These are phyloP conservation scores for Eira barbara DNA, from an alignment of 2,113 vertebrate species.

Conservation along the genomic window DNA sequence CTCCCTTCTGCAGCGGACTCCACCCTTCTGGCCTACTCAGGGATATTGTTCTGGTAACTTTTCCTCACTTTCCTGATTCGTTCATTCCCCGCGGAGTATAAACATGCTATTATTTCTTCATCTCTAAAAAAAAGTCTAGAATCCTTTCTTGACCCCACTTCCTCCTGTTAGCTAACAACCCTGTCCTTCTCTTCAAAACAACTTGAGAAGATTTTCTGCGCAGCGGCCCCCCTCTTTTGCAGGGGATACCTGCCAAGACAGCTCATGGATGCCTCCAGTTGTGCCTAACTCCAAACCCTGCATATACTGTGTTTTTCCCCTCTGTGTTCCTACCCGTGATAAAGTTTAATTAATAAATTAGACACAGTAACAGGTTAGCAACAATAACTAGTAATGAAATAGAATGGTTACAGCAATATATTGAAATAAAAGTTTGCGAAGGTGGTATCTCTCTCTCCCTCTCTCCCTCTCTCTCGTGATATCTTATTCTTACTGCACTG, in stretches of 20 bases:
- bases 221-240: neutral
- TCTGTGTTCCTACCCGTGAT: neutral
- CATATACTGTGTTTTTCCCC: neutral
- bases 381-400: neutral
- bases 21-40: neutral
- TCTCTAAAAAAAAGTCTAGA: neutral
- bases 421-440: neutral
- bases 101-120: neutral
- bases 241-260: neutral
- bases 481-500: neutral
- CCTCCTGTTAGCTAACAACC: neutral
- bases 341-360: neutral
- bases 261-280: neutral
- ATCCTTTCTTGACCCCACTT: neutral
- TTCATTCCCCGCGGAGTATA: neutral
- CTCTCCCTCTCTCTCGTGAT: neutral
- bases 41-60: neutral
- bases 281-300: neutral
- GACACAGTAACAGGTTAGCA: neutral
- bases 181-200: neutral
- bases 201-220: neutral
- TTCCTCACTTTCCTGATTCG: neutral
- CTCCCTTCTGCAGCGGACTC: neutral
- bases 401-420: neutral
- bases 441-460: neutral